Base-by-base conservation (phyloP, 2,888 invertebrate genomes). In the Cerastoderma edule region DNA sequence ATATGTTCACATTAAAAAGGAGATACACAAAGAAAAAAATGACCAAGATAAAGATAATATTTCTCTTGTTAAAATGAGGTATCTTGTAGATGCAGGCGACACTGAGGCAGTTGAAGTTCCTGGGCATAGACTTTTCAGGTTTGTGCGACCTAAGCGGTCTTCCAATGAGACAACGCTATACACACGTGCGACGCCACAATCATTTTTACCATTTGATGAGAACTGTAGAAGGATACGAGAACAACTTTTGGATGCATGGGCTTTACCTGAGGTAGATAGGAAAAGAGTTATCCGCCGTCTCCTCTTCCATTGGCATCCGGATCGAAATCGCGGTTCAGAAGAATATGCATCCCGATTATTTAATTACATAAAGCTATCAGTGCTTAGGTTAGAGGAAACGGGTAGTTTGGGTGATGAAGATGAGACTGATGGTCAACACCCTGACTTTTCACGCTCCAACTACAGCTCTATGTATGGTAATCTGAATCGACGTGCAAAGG, bases 241-340 rank as follows among this genome's bases (percentile, higher is more conserved):
- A 24, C 69, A 63, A 46, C 32, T 79, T 8, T 27, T 30, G 28
- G 79, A 79, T 24, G 75, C 75, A 10, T 79, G 75, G 72, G 13
- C 24, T 46, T 33, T 75, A 28, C 46, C 72, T 10, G 73, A 53
- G 10, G 44, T 68, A 54, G 71, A 83, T 27, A 72, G 79, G 48
- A 72, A 54, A 39, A 64, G 54, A 32, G 33, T 85, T 5, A 77
- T 83, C 3, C 67, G 68, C 30, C 66, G 85, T 13, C 54, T 83
- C 2, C 54, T 75, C 13, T 50, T 75, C 16, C 66, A 70, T 33
- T 85, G 85, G 85, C 84, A 84, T 72, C 85, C 85, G 28, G 85
- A 85, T 57, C 81, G 74, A 71, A 84, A 85, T 30, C 39, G 32
- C 19, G 74, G 75, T 4, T 71, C 81, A 44, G 73, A 76, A 60